These are phyloP conservation scores for Sebastes hubbsi DNA, from an alignment of 2,797 vertebrate genomes.

Conservation along the genomic window DNA sequence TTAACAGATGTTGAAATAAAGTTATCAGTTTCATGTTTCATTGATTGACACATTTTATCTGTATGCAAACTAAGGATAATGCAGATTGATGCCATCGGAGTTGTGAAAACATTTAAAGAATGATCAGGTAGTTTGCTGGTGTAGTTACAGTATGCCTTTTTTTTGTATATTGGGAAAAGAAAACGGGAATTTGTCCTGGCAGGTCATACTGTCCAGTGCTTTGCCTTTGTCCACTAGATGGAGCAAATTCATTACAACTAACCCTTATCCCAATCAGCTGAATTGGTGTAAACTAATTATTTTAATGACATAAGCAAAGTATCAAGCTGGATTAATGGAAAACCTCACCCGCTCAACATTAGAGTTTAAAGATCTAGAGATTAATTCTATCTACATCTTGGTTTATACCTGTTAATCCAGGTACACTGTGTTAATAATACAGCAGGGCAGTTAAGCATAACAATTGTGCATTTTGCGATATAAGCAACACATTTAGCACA, in stretches of 20 bases:
- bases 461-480: no score
- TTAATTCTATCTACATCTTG: not conserved
- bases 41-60: not conserved
- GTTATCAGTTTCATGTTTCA: not conserved
- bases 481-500: no score
- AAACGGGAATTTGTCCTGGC: not conserved
- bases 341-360: not conserved
- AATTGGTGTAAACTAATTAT: not conserved
- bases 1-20: conserved; percentile 3
- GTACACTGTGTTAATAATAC: not conserved
- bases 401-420: conserved; percentile 3
- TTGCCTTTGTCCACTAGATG: not conserved
- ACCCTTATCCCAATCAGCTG: not conserved
- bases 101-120: not conserved
- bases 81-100: not conserved
- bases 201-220: not conserved
- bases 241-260: not conserved
- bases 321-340: not conserved
- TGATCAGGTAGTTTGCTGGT: not conserved
- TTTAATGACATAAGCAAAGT: not conserved
- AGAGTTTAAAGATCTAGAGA: not conserved
- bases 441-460: no score
- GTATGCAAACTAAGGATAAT: not conserved
- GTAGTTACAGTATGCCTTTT: not conserved
- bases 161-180: not conserved